Conservation (phyloP, 2,888 invertebrate genomes). For the Diloba caeruleocephala region DNA sequence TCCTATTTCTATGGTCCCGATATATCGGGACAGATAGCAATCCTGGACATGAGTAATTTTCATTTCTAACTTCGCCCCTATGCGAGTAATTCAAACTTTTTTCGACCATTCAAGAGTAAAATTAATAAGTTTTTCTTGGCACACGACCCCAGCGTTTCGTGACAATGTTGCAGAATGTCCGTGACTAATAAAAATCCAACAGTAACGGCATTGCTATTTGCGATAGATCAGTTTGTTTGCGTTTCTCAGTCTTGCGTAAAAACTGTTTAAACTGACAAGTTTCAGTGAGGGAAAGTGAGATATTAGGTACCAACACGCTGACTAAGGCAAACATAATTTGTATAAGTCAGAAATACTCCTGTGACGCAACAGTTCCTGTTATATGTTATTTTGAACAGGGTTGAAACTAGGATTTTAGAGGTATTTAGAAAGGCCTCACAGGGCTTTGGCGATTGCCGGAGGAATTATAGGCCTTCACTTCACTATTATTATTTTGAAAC, state of each 20-base stretch:
- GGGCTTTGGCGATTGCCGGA: constrained; percentile 1
- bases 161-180: constrained; percentile 9
- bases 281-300: constrained; percentile 38
- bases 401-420: constrained; percentile 22
- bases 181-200: constrained; percentile 30
- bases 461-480: constrained; percentile 12
- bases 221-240: constrained; percentile 31
- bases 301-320: constrained; percentile 8
- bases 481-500: constrained; percentile 5
- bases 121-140: constrained; percentile 9
- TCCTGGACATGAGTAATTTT: not conserved
- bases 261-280: constrained; percentile 36
- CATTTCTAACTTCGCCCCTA: not conserved
- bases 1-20: too few relatives aligned
- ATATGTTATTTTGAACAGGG: constrained; percentile 13
- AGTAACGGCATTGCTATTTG: constrained; percentile 37
- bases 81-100: not conserved
- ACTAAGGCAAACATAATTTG: constrained; percentile 12
- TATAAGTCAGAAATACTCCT: constrained; percentile 16
- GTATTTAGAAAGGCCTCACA: not conserved
- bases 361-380: constrained; percentile 15
- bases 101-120: constrained; percentile 1
- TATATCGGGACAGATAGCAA: too few relatives aligned
- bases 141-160: constrained; percentile 1
- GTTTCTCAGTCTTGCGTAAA: constrained; percentile 31